These are phyloP conservation scores for Rapana venosa DNA, from an alignment of 2,888 invertebrate species.

Conservation along the genomic window DNA sequence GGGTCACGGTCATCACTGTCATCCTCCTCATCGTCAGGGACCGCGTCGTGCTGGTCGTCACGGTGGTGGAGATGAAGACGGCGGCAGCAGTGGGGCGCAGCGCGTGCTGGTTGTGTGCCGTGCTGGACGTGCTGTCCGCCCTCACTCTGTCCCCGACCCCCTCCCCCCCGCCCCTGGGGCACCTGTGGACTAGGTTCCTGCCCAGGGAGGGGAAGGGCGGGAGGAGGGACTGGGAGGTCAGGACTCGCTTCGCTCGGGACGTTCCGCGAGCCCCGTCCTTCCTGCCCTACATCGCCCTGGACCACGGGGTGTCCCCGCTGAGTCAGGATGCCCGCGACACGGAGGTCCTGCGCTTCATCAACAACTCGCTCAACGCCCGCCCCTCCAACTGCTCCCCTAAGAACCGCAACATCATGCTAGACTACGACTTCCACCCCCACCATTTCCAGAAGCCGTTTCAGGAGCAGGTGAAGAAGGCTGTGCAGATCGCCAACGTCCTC, in stretches of 20 bases:
- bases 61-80: slow-evolving; percentile 32
- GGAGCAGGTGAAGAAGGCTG: slow-evolving; percentile 54
- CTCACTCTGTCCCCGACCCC: slow-evolving; percentile 34
- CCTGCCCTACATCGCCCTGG: slow-evolving; percentile 27
- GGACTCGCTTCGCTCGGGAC: not conserved
- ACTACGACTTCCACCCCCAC: slow-evolving; percentile 42
- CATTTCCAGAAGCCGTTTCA: slow-evolving; percentile 48
- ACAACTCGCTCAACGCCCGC: slow-evolving; percentile 14
- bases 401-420: slow-evolving; percentile 43
- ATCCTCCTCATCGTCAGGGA: not conserved
- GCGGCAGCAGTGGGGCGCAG: slow-evolving; percentile 34
- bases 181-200: not conserved
- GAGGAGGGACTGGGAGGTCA: not conserved
- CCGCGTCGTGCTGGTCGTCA: slow-evolving; percentile 5
- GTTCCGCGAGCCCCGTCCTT: not conserved
- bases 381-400: slow-evolving; percentile 27
- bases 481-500: slow-evolving; percentile 58
- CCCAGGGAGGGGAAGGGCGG: not conserved
- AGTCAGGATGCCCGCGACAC: slow-evolving; percentile 35
- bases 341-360: slow-evolving; percentile 42
- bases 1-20: not conserved
- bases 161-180: slow-evolving; percentile 9
- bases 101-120: slow-evolving; percentile 41
- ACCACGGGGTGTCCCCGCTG: slow-evolving; percentile 3
- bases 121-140: slow-evolving; percentile 42